These are phyloP conservation scores for Drosophila nigricruria DNA, from an alignment of 2,888 invertebrate species.

Conservation along the genomic window DNA sequence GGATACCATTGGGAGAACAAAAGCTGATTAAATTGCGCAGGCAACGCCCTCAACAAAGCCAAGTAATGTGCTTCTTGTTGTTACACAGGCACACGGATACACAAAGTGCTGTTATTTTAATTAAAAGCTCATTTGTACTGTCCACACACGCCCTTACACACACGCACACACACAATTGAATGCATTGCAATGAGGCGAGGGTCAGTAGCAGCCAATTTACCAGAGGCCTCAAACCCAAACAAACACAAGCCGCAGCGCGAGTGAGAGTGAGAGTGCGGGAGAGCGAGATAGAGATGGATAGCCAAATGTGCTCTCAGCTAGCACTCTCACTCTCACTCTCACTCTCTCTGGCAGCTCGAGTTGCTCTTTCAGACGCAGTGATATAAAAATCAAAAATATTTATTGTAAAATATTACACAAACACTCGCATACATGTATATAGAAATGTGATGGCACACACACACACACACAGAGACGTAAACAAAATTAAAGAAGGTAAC, in stretches of 20 bases:
- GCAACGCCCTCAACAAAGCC: slow-evolving; percentile 41
- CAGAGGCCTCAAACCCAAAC: slow-evolving; percentile 70
- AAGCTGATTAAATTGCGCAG: slow-evolving; percentile 38
- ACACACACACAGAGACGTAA: slow-evolving; percentile 17
- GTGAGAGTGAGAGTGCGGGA: background rate
- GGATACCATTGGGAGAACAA: slow-evolving; percentile 40
- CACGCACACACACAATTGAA: slow-evolving; percentile 36
- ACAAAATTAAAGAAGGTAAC: slow-evolving; percentile 33
- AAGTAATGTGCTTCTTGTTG: slow-evolving; percentile 6
- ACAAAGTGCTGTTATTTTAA: slow-evolving; percentile 52
- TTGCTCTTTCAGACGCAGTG: slow-evolving; percentile 25
- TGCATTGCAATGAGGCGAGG: slow-evolving; percentile 35
- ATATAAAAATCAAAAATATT: slow-evolving; percentile 33
- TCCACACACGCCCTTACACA: slow-evolving; percentile 25
- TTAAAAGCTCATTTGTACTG: slow-evolving; percentile 65
- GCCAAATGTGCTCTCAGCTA: background rate
- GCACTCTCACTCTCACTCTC: slow-evolving; percentile 9
- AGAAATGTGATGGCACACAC: background rate
- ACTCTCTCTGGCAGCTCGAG: slow-evolving; percentile 8
- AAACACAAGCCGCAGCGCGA: slow-evolving; percentile 40
- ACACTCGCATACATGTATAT: slow-evolving; percentile 1
- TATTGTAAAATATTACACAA: slow-evolving; percentile 33
- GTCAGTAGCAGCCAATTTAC: slow-evolving; percentile 48
- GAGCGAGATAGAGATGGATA: background rate
- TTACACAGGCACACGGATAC: slow-evolving; percentile 13